phyloP scores from a whole-genome alignment of 1,140 invertebrate species.

The Globodera rostochiensis region DNA sequence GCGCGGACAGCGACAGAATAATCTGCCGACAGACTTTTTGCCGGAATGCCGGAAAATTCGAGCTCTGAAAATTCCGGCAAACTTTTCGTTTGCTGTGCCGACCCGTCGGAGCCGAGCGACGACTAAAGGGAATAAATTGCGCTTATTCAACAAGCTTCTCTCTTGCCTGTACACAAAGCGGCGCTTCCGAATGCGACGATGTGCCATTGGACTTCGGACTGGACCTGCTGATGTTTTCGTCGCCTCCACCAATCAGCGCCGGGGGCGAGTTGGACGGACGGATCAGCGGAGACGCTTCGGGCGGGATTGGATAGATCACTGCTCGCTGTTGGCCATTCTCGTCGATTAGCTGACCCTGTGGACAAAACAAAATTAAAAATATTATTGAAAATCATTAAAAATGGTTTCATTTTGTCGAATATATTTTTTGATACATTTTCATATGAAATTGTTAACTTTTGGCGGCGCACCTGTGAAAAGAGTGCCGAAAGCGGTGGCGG shows the following conservation, averaged over 20 bases:
- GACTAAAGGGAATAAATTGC: not conserved
- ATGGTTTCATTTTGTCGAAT: too few species aligned
- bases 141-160: not conserved
- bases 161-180: constrained; percentile 7
- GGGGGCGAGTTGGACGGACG: constrained; percentile 19
- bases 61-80: constrained; percentile 25
- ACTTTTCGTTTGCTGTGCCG: not conserved
- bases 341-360: constrained; percentile 47
- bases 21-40: constrained; percentile 55
- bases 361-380: constrained; percentile 23
- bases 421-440: too few species aligned
- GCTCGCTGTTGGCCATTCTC: constrained; percentile 35
- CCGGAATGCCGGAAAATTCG: constrained; percentile 49
- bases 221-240: constrained; percentile 20
- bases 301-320: constrained; percentile 51
- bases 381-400: too few species aligned
- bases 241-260: constrained; percentile 4
- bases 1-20: constrained; percentile 50
- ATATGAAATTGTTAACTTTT: constrained; percentile 4
- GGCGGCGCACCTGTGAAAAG: not conserved
- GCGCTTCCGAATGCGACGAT: constrained; percentile 3
- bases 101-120: not conserved
- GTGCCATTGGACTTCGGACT: constrained; percentile 28
- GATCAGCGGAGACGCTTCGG: constrained; percentile 16
- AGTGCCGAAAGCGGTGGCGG: not conserved